phyloP scores from a whole-genome alignment of 2,888 invertebrate genomes.

The Agrotis clavis region DNA sequence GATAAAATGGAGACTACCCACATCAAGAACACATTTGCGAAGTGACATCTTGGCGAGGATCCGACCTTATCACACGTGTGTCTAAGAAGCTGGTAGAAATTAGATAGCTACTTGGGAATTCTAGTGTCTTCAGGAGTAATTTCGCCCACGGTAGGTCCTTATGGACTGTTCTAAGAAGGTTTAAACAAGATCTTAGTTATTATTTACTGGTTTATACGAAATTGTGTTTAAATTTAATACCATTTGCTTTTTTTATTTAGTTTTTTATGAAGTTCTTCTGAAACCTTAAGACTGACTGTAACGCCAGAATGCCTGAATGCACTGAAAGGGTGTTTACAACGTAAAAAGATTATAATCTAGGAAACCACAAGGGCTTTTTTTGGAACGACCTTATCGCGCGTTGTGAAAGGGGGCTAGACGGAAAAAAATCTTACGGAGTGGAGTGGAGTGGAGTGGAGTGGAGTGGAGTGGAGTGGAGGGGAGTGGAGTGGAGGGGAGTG shows the following conservation, averaged over 20 bases:
- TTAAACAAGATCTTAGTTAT: background rate
- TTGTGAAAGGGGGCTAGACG: too few species aligned
- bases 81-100: background rate
- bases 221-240: background rate
- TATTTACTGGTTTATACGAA: background rate
- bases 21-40: slow-evolving; percentile 50
- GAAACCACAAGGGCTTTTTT: too few species aligned
- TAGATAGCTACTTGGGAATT: background rate
- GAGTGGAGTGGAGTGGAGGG: too few species aligned
- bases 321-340: too few species aligned
- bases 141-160: background rate
- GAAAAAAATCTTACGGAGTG: too few species aligned
- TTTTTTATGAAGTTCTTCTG: background rate
- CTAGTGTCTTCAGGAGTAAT: background rate
- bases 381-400: too few species aligned
- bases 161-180: background rate
- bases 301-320: too few species aligned
- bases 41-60: slow-evolving; percentile 21
- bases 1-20: slow-evolving; percentile 35
- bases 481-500: too few species aligned
- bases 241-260: background rate
- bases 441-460: too few species aligned
- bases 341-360: too few species aligned
- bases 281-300: too few species aligned
- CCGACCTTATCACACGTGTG: slow-evolving; percentile 6